Evolutionary conservation across 1,140 invertebrate species (phyloP).

Genomic region (Samia ricini): DNA sequence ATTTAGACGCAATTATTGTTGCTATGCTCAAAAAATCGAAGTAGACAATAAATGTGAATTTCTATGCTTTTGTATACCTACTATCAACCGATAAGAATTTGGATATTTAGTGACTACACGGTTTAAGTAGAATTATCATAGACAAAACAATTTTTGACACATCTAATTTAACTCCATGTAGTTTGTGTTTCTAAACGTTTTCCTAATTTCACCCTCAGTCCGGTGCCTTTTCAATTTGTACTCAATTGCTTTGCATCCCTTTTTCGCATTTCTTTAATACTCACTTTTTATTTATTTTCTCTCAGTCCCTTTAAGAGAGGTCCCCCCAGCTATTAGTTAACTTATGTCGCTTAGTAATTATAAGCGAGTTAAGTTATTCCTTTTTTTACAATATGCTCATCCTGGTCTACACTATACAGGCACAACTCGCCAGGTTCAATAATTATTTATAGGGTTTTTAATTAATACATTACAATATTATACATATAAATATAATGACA

Average conservation of each 20-base stretch:
- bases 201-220: slow-evolving; percentile 59
- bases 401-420: no score
- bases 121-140: no score
- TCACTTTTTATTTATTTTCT: slow-evolving; percentile 61
- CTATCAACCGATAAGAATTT: no score
- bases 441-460: no score
- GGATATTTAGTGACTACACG: no score
- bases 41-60: no score
- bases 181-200: slow-evolving; percentile 48
- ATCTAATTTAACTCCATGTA: slow-evolving; percentile 24
- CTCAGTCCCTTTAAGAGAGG: slow-evolving; percentile 57
- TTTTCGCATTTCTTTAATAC: slow-evolving; percentile 66
- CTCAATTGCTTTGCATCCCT: slow-evolving; percentile 65
- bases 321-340: slow-evolving; percentile 42
- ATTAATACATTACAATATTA: no score
- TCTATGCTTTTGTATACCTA: no score
- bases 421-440: no score
- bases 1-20: no score
- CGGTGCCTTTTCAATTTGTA: slow-evolving; percentile 61
- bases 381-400: not conserved
- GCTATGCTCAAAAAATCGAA: no score
- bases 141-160: not conserved
- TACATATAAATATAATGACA: no score
- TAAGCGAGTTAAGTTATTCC: slow-evolving; percentile 11
- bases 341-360: slow-evolving; percentile 49